These are phyloP conservation scores for Melieria omissa DNA, from an alignment of 2,888 invertebrate species.

Conservation along the genomic window DNA sequence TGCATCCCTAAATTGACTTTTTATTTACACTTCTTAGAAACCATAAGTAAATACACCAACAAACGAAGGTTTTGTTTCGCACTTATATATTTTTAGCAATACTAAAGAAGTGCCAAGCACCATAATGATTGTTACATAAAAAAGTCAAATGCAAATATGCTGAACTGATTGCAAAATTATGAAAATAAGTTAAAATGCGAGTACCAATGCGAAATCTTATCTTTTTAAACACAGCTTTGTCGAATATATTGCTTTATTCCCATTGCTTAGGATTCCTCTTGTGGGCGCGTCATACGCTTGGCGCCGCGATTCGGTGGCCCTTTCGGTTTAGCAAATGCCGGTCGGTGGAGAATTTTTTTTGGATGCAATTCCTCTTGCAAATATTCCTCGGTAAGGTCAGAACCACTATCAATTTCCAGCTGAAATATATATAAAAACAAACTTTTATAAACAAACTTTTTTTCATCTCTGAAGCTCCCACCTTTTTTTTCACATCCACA, in stretches of 20 bases:
- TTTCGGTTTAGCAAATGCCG: constrained; percentile 96
- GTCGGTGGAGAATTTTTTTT: constrained; percentile 85
- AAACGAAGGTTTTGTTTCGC: no score
- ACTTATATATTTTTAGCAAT: no score
- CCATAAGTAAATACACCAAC: no score
- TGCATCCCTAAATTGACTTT: no score
- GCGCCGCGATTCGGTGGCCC: constrained; percentile 95
- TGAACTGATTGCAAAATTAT: constrained; percentile 7
- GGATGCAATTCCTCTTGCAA: constrained; percentile 95
- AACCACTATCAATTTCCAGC: constrained; percentile 92
- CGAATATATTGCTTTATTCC: no score
- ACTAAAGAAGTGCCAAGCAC: no score
- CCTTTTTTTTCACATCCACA: constrained; percentile 87
- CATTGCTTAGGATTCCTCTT: constrained; percentile 62
- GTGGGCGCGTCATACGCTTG: constrained; percentile 83
- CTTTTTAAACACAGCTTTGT: no score
- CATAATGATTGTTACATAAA: background rate
- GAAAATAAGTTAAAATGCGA: constrained; percentile 2
- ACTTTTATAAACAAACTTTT: background rate
- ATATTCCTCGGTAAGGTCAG: constrained; percentile 89
- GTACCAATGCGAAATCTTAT: no score
- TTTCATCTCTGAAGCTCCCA: constrained; percentile 60
- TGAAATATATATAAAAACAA: constrained; percentile 65
- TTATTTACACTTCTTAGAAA: no score
- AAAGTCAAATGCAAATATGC: background rate